Base-by-base conservation (phyloP, 2,113 vertebrate species). In the Etheostoma spectabile region DNA sequence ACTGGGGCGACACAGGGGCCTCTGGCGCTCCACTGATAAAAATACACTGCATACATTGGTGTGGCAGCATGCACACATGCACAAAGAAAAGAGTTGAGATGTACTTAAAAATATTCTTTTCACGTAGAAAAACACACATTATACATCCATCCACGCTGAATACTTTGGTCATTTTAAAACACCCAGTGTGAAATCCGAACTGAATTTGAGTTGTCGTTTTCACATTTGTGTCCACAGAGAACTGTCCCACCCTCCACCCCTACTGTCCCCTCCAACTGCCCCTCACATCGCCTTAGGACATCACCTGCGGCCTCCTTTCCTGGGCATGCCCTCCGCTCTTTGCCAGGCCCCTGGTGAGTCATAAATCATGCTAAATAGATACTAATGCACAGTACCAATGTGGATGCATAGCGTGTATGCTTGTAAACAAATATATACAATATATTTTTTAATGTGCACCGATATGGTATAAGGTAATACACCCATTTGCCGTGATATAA, bases 281-380 rank as follows among this genome's bases (percentile, higher is more conserved):
- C 97, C 97, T 73, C 98, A 99, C 86, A 97, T 99, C 53, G 95
- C 98, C 62, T 93, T 99, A 92, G 97, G 97, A 51, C 96, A 97
- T 77, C 98, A 99, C 88, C 88, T 99, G 90, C 95, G 97, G 91
- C 97, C 97, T n/a, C 98, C 97, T 4, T 97, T 99, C 88, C 91
- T 99, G 22, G 97, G 97, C 92, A 95, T 99, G 95, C 97, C 97
- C 66, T 97, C 98, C 0, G 95, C 97, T n/a, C 95, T 99, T 72
- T 99, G 97, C 94, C 98, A 98, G 93, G 95, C 96, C 0, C 97
- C 98, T 91, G 98, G 98, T 99, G 93, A 96, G 96, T 92, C 49
- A 45, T 15, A 15, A 24, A 16, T 74, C 33, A 59, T 11, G 22
- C 72, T 1, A 48, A 69, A 67, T 46, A 16, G 15, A 42, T 27